Base-by-base conservation (phyloP, 30 jellyfish, hydroid and myxozoan species). In the Mastigias papua region DNA sequence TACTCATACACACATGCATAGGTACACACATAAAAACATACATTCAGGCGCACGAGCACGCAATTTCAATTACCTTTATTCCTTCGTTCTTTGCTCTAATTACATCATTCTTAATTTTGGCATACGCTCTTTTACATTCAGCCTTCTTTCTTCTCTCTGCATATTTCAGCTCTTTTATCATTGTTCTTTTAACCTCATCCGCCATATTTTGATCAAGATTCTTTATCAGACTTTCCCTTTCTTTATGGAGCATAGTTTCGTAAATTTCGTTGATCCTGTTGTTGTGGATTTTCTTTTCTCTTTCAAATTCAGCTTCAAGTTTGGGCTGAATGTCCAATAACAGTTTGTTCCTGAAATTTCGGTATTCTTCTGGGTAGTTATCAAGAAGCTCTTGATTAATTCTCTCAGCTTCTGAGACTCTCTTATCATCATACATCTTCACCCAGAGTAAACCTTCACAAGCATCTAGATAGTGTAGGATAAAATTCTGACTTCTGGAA, bases 51-150 rank as follows among this genome's bases (percentile, higher is more conserved):
- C 9, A 26, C 5, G 25, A 22, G 28, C 1, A 73, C 34, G 6
- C 11, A 17, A 17, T 17, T 21, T 6, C 1, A 22, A 22, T 42
- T 71, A 83, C 93, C 93, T 83, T 70, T 3, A 37, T 21, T 30
- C 86, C 87, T 17, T 50, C 77, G 21, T 29, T 25, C 58, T 71
- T 83, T 2, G 86, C 87, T 48, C 21, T 71, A n/a, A 58, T 71
- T 6, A 71, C 72, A 11, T 71, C 93, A 58, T 46, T 50, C 30
- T 83, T 71, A 0, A 83, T 83, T 30, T 35, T 83, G 22, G 83
- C 68, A 73, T 83, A 83, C 32, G 73, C 80, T 48, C 35, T 57
- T 32, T 69, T 69, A 64, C 93, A 69, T 23, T 83, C 93, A 34
- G 33, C 26, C 13, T 83, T 80, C 26, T 83, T 71, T 58, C 93